phyloP scores from a whole-genome alignment of 2,888 invertebrate genomes.

The Patella depressa region DNA sequence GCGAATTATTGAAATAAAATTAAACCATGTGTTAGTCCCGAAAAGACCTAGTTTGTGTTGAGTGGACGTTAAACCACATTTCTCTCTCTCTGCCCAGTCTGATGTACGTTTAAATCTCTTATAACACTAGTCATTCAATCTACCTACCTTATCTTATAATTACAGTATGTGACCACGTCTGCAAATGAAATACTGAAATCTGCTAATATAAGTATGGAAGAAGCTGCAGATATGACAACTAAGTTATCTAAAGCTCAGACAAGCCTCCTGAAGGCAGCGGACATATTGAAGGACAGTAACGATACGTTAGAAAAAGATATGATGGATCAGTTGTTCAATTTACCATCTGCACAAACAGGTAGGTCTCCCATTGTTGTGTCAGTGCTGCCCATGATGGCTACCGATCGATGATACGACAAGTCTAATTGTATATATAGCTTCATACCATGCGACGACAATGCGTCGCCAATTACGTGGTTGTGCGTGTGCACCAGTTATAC shows the following conservation, averaged over 20 bases:
- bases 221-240: conserved; percentile 35
- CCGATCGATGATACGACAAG: too few species aligned
- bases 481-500: too few species aligned
- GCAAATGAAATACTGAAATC: conserved; percentile 39
- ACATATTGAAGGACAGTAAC: conserved; percentile 23
- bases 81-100: not conserved
- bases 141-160: conserved; percentile 6
- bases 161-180: conserved; percentile 45
- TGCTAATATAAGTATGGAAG: conserved; percentile 46
- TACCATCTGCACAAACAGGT: conserved; percentile 46
- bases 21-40: too few species aligned
- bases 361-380: not conserved
- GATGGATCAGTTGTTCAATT: conserved; percentile 34
- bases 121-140: too few species aligned
- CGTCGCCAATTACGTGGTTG: too few species aligned
- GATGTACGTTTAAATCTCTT: not conserved
- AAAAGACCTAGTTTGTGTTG: too few species aligned
- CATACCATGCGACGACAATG: too few species aligned
- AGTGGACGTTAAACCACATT: too few species aligned
- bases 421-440: not conserved
- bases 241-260: conserved; percentile 38
- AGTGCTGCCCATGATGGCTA: not conserved
- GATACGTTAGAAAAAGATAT: conserved; percentile 23
- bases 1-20: too few species aligned
- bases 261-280: conserved; percentile 36